A percentile compares a stretch with the other conserved stretches of the same genome.
Conservation (phyloP, 2,888 invertebrate genomes). For the Coecobrya sp. region DNA sequence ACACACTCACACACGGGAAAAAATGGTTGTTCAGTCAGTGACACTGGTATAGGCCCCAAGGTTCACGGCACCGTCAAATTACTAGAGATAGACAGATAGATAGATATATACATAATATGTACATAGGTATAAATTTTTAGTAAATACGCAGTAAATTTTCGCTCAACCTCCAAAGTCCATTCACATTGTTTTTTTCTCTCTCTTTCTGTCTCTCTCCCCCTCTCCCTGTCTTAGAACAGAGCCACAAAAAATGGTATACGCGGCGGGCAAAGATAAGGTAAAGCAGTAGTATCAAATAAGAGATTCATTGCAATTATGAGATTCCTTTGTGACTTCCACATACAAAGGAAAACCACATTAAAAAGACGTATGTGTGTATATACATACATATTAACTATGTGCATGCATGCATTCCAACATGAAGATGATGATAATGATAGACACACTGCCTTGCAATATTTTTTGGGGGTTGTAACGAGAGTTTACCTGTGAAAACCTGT, state of each 20-base stretch:
- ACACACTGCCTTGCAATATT: conserved; percentile 37
- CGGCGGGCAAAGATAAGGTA: conserved; percentile 74
- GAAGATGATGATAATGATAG: conserved; percentile 10
- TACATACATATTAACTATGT: conserved; percentile 1
- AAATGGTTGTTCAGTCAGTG: conserved; percentile 76
- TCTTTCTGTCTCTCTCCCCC: no score
- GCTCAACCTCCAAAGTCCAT: conserved; percentile 82
- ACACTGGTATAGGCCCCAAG: conserved; percentile 78
- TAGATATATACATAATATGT: conserved; percentile 14
- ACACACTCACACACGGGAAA: conserved; percentile 3
- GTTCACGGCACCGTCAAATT: conserved; percentile 66
- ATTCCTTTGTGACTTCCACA: conserved; percentile 77
- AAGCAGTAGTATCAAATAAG: conserved; percentile 46
- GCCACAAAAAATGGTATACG: conserved; percentile 67
- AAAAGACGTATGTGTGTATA: neutral
- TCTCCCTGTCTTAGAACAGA: conserved; percentile 55
- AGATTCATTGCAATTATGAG: conserved; percentile 78
- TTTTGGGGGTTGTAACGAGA: conserved; percentile 55
- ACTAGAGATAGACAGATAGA: conserved; percentile 10
- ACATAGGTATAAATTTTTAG: conserved; percentile 53
- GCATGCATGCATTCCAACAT: neutral
- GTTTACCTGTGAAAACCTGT: conserved; percentile 69
- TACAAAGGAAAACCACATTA: conserved; percentile 45
- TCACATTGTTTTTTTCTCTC: conserved; percentile 73
- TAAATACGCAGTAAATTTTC: conserved; percentile 82